These are phyloP conservation scores for Hemistola chrysoprasaria DNA, from an alignment of 2,888 invertebrate species.

Conservation along the genomic window DNA sequence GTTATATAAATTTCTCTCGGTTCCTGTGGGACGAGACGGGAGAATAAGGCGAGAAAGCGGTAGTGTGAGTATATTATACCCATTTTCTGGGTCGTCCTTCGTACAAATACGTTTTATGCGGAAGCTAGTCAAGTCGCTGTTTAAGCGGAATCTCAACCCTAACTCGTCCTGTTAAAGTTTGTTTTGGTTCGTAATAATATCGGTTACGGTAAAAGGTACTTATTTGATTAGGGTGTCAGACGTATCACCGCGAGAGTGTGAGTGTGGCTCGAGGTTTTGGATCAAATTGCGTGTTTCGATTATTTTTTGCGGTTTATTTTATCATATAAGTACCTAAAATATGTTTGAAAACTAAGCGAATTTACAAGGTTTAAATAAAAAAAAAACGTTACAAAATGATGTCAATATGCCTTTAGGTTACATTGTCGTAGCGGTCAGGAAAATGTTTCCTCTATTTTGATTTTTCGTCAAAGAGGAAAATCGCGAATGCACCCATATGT, in stretches of 20 bases:
- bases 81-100: slow-evolving; percentile 83
- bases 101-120: slow-evolving; percentile 82
- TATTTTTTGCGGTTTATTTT: slow-evolving; percentile 47
- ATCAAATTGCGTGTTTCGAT: slow-evolving; percentile 79
- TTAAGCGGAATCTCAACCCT: slow-evolving; percentile 47
- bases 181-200: slow-evolving; percentile 34
- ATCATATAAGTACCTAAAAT: too few relatives aligned
- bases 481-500: too few relatives aligned
- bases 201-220: slow-evolving; percentile 78
- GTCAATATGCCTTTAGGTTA: too few relatives aligned
- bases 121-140: slow-evolving; percentile 67
- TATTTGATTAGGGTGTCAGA: slow-evolving; percentile 82
- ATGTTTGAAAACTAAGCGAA: too few relatives aligned
- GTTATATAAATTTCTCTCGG: slow-evolving; percentile 80
- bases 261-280: slow-evolving; percentile 76
- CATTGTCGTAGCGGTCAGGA: too few relatives aligned
- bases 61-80: slow-evolving; percentile 82
- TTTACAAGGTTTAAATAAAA: too few relatives aligned
- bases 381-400: too few relatives aligned
- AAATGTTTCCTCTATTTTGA: too few relatives aligned
- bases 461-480: too few relatives aligned
- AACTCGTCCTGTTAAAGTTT: slow-evolving; percentile 36
- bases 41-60: slow-evolving; percentile 74
- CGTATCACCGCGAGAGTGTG: slow-evolving; percentile 80
- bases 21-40: slow-evolving; percentile 76